phyloP scores from a whole-genome alignment of 2,888 invertebrate species.

The Drosophila mimica region DNA sequence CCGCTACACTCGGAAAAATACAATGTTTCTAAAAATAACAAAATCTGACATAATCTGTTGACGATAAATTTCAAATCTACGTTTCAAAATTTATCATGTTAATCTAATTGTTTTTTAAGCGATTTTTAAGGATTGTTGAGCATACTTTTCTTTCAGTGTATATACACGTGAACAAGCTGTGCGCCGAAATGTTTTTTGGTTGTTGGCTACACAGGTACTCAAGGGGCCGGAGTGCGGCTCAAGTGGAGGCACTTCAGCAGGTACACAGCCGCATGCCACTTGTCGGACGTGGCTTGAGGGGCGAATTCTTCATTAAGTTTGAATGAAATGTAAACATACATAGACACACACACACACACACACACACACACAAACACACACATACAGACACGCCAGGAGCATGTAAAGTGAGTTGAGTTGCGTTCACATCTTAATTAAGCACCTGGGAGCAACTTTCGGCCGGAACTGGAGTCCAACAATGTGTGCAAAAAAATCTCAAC shows the following conservation, averaged over 20 bases:
- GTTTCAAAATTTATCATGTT: background rate
- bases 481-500: constrained; percentile 66
- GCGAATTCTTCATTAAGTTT: constrained; percentile 79
- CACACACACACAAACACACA: constrained; percentile 3
- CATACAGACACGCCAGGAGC: constrained; percentile 15
- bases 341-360: constrained; percentile 1
- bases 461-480: constrained; percentile 54
- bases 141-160: constrained; percentile 5
- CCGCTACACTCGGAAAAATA: background rate
- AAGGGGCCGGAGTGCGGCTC: constrained; percentile 48
- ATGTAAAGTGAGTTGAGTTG: constrained; percentile 48
- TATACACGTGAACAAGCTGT: constrained; percentile 18
- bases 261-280: constrained; percentile 36
- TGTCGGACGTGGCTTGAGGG: constrained; percentile 32
- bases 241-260: constrained; percentile 49
- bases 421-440: constrained; percentile 74
- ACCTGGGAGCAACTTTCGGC: constrained; percentile 69
- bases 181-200: constrained; percentile 36
- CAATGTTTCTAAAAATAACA: background rate
- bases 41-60: background rate
- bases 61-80: background rate
- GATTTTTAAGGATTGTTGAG: background rate
- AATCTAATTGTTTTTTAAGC: background rate
- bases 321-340: constrained; percentile 72
- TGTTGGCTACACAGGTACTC: constrained; percentile 37